These are phyloP conservation scores for Corythornis madagascariensis DNA, from an alignment of 2,113 vertebrate genomes.

Conservation along the genomic window DNA sequence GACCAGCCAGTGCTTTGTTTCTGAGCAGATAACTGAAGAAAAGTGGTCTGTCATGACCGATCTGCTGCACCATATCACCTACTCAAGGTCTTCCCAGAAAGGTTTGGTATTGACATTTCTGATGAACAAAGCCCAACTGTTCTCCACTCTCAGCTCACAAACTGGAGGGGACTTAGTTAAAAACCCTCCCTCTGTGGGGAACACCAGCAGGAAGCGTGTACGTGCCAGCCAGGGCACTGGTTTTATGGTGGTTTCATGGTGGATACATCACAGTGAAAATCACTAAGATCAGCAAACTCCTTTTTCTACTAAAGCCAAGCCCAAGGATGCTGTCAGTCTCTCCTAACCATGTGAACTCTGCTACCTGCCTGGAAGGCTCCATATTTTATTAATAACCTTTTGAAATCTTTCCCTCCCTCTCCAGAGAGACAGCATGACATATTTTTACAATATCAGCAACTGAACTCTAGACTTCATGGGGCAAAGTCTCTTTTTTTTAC, in stretches of 20 bases:
- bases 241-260: background rate
- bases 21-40: background rate
- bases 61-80: background rate
- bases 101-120: background rate
- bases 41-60: too few relatives aligned
- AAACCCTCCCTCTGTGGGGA: background rate
- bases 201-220: background rate
- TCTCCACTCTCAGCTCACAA: background rate
- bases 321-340: background rate
- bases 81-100: background rate
- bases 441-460: background rate
- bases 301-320: background rate
- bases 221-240: background rate
- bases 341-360: background rate
- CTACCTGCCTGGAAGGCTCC: background rate
- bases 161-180: background rate
- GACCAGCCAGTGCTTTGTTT: background rate
- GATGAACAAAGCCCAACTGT: background rate
- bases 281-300: background rate
- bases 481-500: background rate
- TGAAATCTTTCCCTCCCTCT: background rate
- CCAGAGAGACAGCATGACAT: background rate
- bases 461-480: background rate
- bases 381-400: background rate
- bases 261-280: background rate